Percentiles rank a stretch among this genome's conserved stretches.
phyloP scores from a whole-genome alignment of 2,113 vertebrate genomes.

The Numida meleagris region DNA sequence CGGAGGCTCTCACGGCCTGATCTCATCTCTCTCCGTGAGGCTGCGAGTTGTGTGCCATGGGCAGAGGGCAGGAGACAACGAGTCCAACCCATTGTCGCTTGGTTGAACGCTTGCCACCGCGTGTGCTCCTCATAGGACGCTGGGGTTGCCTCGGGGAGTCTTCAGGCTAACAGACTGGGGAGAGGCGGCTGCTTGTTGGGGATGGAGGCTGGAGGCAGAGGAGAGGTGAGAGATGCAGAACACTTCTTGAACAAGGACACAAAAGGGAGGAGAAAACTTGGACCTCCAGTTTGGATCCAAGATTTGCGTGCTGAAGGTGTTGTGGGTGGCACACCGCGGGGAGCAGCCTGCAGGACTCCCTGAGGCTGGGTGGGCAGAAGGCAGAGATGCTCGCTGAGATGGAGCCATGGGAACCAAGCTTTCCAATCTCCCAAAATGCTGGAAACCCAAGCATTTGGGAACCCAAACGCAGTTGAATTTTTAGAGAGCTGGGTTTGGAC shows the following conservation, averaged over 20 bases:
- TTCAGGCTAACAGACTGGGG: neutral
- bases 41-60: conserved; percentile 29
- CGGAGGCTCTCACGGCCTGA: conserved; percentile 37
- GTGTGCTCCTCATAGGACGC: neutral
- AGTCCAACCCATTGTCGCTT: conserved; percentile 1
- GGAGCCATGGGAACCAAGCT: neutral
- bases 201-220: neutral
- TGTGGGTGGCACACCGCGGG: neutral
- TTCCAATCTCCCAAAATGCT: neutral
- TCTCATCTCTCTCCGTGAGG: conserved; percentile 36
- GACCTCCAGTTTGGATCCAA: neutral
- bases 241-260: neutral
- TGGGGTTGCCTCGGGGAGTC: neutral
- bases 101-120: neutral
- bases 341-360: neutral
- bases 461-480: neutral
- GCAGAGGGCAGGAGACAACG: neutral
- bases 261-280: neutral
- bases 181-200: neutral
- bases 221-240: neutral
- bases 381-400: neutral
- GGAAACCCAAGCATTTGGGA: neutral
- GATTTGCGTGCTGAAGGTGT: neutral
- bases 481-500: neutral
- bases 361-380: neutral